Evolutionary conservation across 2,888 invertebrate species (phyloP).

Genomic region (Macropis europaea): DNA sequence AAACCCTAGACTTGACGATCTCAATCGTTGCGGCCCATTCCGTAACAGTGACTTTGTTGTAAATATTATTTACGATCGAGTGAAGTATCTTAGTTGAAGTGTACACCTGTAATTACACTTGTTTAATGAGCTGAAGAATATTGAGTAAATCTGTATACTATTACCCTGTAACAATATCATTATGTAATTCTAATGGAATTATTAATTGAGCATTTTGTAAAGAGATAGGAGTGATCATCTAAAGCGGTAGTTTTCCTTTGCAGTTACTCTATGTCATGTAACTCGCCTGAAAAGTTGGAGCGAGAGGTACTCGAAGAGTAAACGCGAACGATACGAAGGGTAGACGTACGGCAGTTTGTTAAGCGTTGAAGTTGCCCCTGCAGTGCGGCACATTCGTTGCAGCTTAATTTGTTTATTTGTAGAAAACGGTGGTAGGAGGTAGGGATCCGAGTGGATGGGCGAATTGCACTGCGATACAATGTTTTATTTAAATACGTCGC

Average conservation of each 20-base stretch:
- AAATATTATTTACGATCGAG: no score
- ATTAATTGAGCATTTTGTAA: no score
- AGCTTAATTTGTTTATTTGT: slow-evolving; percentile 77
- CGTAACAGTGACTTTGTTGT: no score
- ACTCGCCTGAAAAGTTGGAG: slow-evolving; percentile 6
- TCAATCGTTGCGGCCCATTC: no score
- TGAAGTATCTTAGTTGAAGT: no score
- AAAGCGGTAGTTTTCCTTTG: neutral
- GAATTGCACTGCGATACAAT: slow-evolving; percentile 75
- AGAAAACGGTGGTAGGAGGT: slow-evolving; percentile 42
- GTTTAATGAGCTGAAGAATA: no score
- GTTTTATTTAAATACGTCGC: slow-evolving; percentile 78
- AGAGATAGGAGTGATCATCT: no score
- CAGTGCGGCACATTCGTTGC: slow-evolving; percentile 67
- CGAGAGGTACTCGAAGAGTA: slow-evolving; percentile 42
- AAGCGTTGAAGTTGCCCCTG: slow-evolving; percentile 62
- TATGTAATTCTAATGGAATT: no score
- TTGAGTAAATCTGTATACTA: no score
- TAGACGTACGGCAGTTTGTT: slow-evolving; percentile 58
- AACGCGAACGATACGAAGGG: slow-evolving; percentile 55
- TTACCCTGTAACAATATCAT: no score
- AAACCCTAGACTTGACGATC: no score
- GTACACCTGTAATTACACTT: no score
- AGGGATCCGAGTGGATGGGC: slow-evolving; percentile 54
- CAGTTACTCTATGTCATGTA: neutral